Conservation (phyloP, 1,140 invertebrate species). For the Helicoverpa zea region DNA sequence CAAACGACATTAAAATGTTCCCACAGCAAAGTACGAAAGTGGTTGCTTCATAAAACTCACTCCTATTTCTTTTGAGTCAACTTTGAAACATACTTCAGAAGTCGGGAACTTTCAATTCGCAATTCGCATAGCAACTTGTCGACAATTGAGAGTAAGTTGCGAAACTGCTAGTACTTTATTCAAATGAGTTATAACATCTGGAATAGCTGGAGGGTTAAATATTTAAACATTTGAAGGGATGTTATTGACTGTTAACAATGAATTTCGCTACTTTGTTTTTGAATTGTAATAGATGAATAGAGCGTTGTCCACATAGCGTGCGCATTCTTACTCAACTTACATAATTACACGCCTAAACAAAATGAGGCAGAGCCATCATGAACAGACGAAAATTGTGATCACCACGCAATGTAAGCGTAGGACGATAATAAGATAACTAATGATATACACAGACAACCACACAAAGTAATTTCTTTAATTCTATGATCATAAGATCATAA, state of each 20-base stretch:
- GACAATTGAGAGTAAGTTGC: constrained; percentile 31
- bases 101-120: constrained; percentile 34
- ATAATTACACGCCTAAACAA: constrained; percentile 77
- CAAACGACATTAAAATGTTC: constrained; percentile 29
- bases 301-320: constrained; percentile 6
- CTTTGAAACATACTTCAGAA: constrained; percentile 22
- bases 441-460: constrained; percentile 53
- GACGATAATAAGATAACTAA: constrained; percentile 71
- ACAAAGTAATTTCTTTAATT: constrained; percentile 47
- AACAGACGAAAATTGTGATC: constrained; percentile 77
- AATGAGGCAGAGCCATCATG: constrained; percentile 72
- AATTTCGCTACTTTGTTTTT: not conserved
- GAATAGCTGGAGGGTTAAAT: constrained; percentile 17
- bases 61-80: constrained; percentile 23
- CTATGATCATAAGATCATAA: constrained; percentile 25
- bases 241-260: not conserved
- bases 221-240: not conserved
- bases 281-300: constrained; percentile 5
- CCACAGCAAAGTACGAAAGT: constrained; percentile 33
- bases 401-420: constrained; percentile 74
- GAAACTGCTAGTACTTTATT: constrained; percentile 26
- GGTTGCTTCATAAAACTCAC: constrained; percentile 40
- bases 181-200: constrained; percentile 39
- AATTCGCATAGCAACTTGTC: constrained; percentile 34
- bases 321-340: constrained; percentile 42